These are phyloP conservation scores for Strigamia transsilvanica DNA, from an alignment of 2,888 invertebrate genomes.

Conservation along the genomic window DNA sequence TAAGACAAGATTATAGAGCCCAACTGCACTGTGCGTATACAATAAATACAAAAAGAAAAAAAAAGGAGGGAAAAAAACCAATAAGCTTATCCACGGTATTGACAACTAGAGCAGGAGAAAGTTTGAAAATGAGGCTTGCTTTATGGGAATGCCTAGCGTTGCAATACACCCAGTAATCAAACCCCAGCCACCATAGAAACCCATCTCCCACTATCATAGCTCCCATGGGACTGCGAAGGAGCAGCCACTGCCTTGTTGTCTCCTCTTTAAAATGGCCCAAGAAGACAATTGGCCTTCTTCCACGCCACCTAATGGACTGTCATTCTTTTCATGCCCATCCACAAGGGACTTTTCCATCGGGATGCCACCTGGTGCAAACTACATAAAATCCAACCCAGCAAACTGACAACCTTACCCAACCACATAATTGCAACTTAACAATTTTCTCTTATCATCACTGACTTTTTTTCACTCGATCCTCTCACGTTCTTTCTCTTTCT, in stretches of 20 bases:
- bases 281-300: slow-evolving; percentile 38
- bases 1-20: neutral
- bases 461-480: neutral
- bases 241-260: slow-evolving; percentile 23
- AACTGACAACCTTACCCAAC: neutral
- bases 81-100: slow-evolving; percentile 2
- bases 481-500: neutral
- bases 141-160: slow-evolving; percentile 17
- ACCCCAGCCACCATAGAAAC: slow-evolving; percentile 34
- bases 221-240: slow-evolving; percentile 24
- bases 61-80: neutral
- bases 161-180: slow-evolving; percentile 31
- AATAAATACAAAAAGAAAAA: neutral
- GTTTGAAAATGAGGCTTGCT: slow-evolving; percentile 38
- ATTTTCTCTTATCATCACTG: neutral
- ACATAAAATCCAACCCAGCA: slow-evolving; percentile 19
- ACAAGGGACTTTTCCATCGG: slow-evolving; percentile 38
- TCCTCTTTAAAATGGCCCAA: slow-evolving; percentile 35
- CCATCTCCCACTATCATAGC: slow-evolving; percentile 38
- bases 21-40: neutral
- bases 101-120: slow-evolving; percentile 15
- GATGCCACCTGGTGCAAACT: slow-evolving; percentile 27
- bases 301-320: slow-evolving; percentile 34
- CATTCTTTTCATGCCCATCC: slow-evolving; percentile 38
- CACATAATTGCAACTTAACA: slow-evolving; percentile 24